Base-by-base conservation (phyloP, 1,140 invertebrate species). In the Temnothorax nylanderi region DNA sequence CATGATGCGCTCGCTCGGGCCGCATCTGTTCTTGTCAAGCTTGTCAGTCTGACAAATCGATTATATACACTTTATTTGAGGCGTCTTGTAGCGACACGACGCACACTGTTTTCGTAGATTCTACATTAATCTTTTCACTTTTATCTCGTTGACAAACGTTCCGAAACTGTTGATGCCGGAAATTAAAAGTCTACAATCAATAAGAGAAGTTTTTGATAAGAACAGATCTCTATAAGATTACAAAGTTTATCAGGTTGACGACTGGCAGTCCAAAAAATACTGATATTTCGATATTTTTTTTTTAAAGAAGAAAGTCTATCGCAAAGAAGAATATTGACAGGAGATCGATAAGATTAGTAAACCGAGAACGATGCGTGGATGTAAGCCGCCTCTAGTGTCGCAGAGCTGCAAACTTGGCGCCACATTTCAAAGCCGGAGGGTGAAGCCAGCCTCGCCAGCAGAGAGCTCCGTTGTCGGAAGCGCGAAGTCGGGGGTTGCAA, bases 401-500 rank as follows among this genome's bases (percentile, higher is more conserved):
- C n/a, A 41, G 26, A n/a, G 58, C 41, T 32, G 10, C 7, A 0
- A 10, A 11, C 34, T 91, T 93, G 91, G 92, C 93, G 94, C 93
- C 88, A 47, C 65, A 78, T 86, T 92, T 93, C 87, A 58, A 93
- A 93, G 56, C 37, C n/a, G 10, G 10, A 32, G 80, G 8, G 7
- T 62, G 54, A 41, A 49, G 6, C 26, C 26, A 80, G 74, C 75
- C 26, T 51, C 2, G n/a, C 51, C 69, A 58, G 2, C 7, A 84
- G 89, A 71, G 37, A 44, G 75, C 85, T 80, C 56, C 26, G 6
- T 26, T 10, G 8, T 69, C 74, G 82, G 65, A 86, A 76, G 92
- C 91, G 92, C 92, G 89, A 93, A 91, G 92, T 93, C 91, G 89
- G 64, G 77, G 64, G 41, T 26, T 89, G 91, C 90, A 94, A 95